A percentile compares a stretch with the other conserved stretches of the same genome.
phyloP scores from a whole-genome alignment of 1,140 invertebrate species.

The Gryon sp. region DNA sequence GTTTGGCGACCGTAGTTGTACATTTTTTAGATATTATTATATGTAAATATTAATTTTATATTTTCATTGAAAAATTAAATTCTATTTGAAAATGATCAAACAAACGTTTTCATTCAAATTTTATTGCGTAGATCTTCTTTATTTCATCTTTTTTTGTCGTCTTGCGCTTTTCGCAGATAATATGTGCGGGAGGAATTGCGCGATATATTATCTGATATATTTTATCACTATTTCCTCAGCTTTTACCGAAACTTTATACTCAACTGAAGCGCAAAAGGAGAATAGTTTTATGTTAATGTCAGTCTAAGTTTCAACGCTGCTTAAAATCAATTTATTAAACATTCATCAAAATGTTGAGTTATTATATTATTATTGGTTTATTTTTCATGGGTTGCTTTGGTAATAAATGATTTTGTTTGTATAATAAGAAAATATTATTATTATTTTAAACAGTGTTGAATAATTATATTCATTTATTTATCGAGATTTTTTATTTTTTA shows the following conservation, averaged over 20 bases:
- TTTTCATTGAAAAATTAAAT: slow-evolving; percentile 44
- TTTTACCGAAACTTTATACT: slow-evolving; percentile 20
- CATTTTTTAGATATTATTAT: slow-evolving; percentile 8
- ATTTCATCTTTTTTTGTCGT: no score
- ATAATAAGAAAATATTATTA: not conserved
- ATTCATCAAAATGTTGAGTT: not conserved
- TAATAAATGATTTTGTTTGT: slow-evolving; percentile 3
- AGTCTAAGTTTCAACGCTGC: not conserved
- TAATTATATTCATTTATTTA: no score
- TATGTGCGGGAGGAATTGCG: slow-evolving; percentile 9
- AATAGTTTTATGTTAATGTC: no score
- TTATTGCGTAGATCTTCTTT: no score
- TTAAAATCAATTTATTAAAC: not conserved
- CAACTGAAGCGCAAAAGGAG: no score
- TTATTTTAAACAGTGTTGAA: no score
- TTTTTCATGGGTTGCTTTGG: slow-evolving; percentile 1
- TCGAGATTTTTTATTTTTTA: not conserved
- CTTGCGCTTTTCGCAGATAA: no score
- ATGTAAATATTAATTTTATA: slow-evolving; percentile 39
- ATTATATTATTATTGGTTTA: not conserved
- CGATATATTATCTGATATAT: slow-evolving; percentile 37
- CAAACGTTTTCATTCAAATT: no score
- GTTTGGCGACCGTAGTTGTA: slow-evolving; percentile 10
- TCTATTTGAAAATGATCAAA: slow-evolving; percentile 17
- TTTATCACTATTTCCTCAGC: slow-evolving; percentile 36